These are phyloP conservation scores for Drosophila falleni DNA, from an alignment of 2,888 invertebrate species.

Conservation along the genomic window DNA sequence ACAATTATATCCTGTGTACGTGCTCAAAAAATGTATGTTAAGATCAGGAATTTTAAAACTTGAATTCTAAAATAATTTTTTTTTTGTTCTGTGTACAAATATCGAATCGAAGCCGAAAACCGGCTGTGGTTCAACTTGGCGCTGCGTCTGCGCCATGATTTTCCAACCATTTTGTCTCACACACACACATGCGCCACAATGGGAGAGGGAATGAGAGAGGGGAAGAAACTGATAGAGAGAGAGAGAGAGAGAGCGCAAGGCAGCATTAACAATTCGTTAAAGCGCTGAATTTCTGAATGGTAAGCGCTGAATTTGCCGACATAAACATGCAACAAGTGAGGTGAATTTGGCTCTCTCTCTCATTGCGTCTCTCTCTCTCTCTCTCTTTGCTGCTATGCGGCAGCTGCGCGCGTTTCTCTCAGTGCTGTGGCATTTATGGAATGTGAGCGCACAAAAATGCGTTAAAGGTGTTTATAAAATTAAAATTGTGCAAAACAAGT, in stretches of 20 bases:
- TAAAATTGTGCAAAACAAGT: conserved; percentile 80
- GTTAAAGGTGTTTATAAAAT: conserved; percentile 81
- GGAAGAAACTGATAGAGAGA: no score
- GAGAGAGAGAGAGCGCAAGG: conserved; percentile 16
- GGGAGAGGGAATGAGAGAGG: conserved; percentile 10
- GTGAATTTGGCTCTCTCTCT: conserved; percentile 58
- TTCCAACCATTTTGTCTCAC: conserved; percentile 76
- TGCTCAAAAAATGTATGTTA: neutral
- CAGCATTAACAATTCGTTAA: conserved; percentile 38
- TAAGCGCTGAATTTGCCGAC: conserved; percentile 57
- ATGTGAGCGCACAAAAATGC: conserved; percentile 81
- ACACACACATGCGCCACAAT: conserved; percentile 18
- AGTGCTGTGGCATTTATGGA: conserved; percentile 73
- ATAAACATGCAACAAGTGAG: conserved; percentile 59
- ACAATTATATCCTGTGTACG: neutral
- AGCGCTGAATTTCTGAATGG: conserved; percentile 75
- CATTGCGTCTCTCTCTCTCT: conserved; percentile 5
- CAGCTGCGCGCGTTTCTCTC: conserved; percentile 30
- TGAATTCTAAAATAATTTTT: neutral
- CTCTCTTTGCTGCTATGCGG: neutral
- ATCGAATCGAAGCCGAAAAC: conserved; percentile 55
- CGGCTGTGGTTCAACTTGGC: conserved; percentile 42
- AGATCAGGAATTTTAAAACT: neutral
- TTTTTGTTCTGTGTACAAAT: conserved; percentile 29
- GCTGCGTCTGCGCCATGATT: conserved; percentile 74